Percentiles rank a stretch among this genome's conserved stretches.
Conservation (phyloP, 2,113 vertebrate genomes). For the Melozone crissalis region DNA sequence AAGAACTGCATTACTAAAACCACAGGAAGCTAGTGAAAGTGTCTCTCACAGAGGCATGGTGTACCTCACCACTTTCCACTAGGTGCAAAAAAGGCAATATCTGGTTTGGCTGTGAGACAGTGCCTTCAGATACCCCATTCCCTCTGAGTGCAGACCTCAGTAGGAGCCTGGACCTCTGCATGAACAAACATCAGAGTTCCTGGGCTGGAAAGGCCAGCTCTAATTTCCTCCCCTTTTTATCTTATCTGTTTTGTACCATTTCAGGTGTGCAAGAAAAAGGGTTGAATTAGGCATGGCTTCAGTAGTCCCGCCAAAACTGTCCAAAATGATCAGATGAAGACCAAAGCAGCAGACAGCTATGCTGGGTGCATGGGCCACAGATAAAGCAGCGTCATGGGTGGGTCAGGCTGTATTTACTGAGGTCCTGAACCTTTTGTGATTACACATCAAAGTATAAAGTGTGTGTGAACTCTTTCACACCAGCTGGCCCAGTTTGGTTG, state of each 20-base stretch:
- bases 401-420: background rate
- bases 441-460: background rate
- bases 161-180: background rate
- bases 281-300: background rate
- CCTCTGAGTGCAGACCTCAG: background rate
- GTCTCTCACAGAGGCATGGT: background rate
- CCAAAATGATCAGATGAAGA: background rate
- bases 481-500: background rate
- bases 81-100: background rate
- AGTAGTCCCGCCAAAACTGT: background rate
- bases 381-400: background rate
- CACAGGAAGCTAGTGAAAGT: background rate
- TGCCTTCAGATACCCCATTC: fast-evolving
- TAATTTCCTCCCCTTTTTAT: background rate
- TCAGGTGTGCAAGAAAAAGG: background rate
- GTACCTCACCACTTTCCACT: background rate
- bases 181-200: background rate
- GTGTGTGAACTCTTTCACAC: background rate
- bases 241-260: background rate
- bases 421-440: background rate
- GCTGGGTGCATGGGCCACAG: background rate
- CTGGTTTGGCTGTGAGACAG: background rate
- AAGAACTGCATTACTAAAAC: background rate
- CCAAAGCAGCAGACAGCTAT: background rate
- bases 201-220: background rate